Evolutionary conservation across 2,888 invertebrate species (phyloP).

Genomic region (Drosophila setosimentum): DNA sequence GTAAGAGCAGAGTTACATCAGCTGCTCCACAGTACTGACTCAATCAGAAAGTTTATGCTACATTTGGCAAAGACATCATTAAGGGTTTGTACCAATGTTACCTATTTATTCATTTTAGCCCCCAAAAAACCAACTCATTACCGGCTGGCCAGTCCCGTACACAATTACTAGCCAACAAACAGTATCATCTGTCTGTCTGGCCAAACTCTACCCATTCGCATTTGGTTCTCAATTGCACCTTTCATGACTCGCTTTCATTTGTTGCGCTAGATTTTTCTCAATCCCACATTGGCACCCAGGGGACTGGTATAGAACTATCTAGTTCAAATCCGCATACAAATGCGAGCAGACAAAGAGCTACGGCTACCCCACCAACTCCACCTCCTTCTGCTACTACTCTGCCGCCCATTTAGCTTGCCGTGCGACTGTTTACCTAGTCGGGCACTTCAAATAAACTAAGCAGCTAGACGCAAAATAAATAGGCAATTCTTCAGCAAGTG

Average conservation of each 20-base stretch:
- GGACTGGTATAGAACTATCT: conserved; percentile 59
- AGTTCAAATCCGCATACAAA: conserved; percentile 67
- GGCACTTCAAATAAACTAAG: conserved; percentile 65
- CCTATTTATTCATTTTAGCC: conserved; percentile 54
- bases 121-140: conserved; percentile 46
- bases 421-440: conserved; percentile 52
- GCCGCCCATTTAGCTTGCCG: neutral
- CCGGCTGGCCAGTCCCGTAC: conserved; percentile 28
- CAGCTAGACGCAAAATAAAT: conserved; percentile 68
- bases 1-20: neutral
- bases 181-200: conserved; percentile 37
- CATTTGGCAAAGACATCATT: conserved; percentile 57
- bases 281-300: conserved; percentile 58
- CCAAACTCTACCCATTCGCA: conserved; percentile 5
- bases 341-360: conserved; percentile 42
- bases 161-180: conserved; percentile 48
- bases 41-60: conserved; percentile 55
- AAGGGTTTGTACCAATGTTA: conserved; percentile 14
- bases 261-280: conserved; percentile 83
- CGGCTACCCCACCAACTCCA: neutral
- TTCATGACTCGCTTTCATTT: conserved; percentile 69
- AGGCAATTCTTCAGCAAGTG: conserved; percentile 37
- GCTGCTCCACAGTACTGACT: conserved; percentile 29
- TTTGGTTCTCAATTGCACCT: conserved; percentile 43
- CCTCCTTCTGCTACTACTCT: neutral